These are phyloP conservation scores for Spongilla lacustris DNA, from an alignment of 37 sponge, comb jelly and placozoan species.

Conservation along the genomic window DNA sequence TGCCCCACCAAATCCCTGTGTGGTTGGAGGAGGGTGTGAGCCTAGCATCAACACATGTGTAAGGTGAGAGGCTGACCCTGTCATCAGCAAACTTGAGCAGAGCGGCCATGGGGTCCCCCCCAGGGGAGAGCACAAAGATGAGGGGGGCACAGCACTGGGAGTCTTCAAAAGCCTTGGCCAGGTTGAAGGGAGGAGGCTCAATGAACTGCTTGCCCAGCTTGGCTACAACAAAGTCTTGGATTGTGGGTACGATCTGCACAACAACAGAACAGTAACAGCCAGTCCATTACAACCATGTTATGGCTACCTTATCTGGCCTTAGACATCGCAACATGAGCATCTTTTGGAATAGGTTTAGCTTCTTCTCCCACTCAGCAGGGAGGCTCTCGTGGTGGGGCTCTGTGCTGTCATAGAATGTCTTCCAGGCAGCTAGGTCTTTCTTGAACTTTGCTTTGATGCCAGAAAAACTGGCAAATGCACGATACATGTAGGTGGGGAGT, in stretches of 20 bases:
- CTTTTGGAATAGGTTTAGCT: constrained; percentile 83
- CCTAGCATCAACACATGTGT: not conserved
- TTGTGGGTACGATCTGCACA: constrained; percentile 83
- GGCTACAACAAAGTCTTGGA: constrained; percentile 92
- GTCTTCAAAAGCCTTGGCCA: constrained; percentile 91
- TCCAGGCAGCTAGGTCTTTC: constrained; percentile 63
- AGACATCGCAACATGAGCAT: constrained; percentile 87
- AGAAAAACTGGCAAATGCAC: constrained; percentile 59
- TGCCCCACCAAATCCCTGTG: constrained; percentile 94
- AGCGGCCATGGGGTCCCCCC: constrained; percentile 97
- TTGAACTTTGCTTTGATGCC: constrained; percentile 71
- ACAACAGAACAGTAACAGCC: not conserved
- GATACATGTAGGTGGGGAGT: too few species aligned
- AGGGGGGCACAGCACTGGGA: constrained; percentile 97
- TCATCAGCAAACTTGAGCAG: constrained; percentile 99
- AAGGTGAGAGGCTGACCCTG: constrained; percentile 64
- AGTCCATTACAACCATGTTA: not conserved
- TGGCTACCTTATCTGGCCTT: constrained; percentile 91
- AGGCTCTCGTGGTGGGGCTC: constrained; percentile 83
- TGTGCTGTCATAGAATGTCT: constrained; percentile 84
- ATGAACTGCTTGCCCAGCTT: constrained; percentile 84
- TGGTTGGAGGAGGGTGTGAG: not conserved
- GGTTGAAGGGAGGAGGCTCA: constrained; percentile 98
- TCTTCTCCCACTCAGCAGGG: constrained; percentile 78
- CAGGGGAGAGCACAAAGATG: constrained; percentile 98